Conservation (phyloP, 2,888 invertebrate species). For the Pinctada fucata region DNA sequence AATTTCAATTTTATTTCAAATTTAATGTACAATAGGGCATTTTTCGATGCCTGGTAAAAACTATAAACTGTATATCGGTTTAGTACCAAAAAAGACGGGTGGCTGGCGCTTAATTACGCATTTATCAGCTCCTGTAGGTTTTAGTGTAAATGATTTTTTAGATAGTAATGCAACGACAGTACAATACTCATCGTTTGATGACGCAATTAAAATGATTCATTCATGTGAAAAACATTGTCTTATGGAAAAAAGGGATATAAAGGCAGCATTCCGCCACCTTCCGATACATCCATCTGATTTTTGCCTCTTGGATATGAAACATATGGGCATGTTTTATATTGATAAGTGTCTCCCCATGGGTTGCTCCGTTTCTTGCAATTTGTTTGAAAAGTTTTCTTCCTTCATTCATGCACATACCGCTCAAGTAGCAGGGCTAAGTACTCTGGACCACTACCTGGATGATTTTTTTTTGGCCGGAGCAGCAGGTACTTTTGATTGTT, state of each 20-base stretch:
- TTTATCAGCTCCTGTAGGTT: background rate
- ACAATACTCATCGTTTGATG: conserved; percentile 20
- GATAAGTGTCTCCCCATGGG: conserved; percentile 18
- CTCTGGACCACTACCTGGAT: conserved; percentile 3
- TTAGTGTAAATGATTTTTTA: conserved; percentile 13
- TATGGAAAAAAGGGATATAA: background rate
- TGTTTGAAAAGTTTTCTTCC: background rate
- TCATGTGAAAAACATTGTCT: background rate
- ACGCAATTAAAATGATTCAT: conserved; percentile 4
- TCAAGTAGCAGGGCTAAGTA: background rate
- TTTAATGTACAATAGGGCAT: too few species aligned
- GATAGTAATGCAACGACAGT: conserved; percentile 5
- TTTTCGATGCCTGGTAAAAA: too few species aligned
- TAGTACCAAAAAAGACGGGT: too few species aligned
- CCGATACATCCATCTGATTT: conserved; percentile 12
- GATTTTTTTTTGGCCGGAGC: conserved; percentile 10
- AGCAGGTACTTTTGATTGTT: background rate
- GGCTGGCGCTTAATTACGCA: background rate
- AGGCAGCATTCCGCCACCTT: conserved; percentile 8
- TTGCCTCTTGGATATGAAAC: conserved; percentile 2
- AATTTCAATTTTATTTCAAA: too few species aligned
- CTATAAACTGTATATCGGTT: too few species aligned
- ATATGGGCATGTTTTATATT: conserved; percentile 5
- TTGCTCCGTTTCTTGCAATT: conserved; percentile 6
- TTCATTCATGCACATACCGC: background rate